Conservation (phyloP, 92 coral and sea anemone genomes). For the Epizoanthus illoricatus region DNA sequence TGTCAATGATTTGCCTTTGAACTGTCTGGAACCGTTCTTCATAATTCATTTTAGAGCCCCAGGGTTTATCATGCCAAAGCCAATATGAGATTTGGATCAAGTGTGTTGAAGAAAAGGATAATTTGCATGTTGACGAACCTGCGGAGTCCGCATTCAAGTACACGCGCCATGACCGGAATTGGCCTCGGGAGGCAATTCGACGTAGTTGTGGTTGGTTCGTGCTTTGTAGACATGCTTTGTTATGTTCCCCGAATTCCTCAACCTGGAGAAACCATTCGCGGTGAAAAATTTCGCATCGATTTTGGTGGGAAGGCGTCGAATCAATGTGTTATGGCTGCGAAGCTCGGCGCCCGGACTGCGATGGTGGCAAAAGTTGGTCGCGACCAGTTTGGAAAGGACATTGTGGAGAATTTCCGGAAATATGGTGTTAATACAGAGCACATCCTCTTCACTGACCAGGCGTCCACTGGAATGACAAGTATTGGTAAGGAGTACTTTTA, state of each 20-base stretch:
- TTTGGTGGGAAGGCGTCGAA: constrained; percentile 97
- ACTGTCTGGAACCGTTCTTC: too few relatives aligned
- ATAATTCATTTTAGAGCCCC: too few relatives aligned
- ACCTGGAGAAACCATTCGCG: constrained; percentile 79
- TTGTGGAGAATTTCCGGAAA: constrained; percentile 70
- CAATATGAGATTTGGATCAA: too few relatives aligned
- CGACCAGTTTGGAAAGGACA: constrained; percentile 87
- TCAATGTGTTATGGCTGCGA: constrained; percentile 93
- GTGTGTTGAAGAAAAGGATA: too few relatives aligned
- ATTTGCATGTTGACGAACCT: background rate
- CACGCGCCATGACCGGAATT: background rate
- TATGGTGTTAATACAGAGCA: constrained; percentile 82
- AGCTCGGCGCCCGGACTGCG: constrained; percentile 82
- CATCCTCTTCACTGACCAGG: constrained; percentile 64
- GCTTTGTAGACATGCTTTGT: constrained; percentile 87
- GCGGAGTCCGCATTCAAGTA: background rate
- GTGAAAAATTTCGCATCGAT: constrained; percentile 76
- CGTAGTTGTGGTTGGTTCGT: constrained; percentile 86
- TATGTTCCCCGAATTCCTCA: constrained; percentile 76
- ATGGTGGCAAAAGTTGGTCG: constrained; percentile 85
- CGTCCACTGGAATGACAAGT: constrained; percentile 81
- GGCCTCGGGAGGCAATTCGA: constrained; percentile 43
- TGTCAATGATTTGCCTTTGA: too few relatives aligned
- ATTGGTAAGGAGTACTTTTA: constrained; percentile 54
- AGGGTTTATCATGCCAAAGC: too few relatives aligned